Evolutionary conservation across 2,113 vertebrate genomes (phyloP).

Genomic region (Myocastor coypus): DNA sequence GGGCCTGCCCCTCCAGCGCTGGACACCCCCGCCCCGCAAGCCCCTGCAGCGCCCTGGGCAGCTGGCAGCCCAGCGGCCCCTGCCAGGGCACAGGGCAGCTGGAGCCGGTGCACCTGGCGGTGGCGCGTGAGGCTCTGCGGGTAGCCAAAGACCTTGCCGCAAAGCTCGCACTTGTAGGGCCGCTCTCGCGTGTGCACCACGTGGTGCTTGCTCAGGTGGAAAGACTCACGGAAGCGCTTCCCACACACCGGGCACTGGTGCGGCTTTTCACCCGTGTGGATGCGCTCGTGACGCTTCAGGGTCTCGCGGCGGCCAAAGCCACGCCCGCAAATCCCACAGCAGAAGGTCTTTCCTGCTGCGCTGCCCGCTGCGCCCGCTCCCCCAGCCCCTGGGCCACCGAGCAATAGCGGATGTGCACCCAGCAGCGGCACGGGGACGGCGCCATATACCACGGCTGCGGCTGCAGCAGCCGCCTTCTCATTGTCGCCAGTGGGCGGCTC

Average conservation of each 20-base stretch:
- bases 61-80: slow-evolving; percentile 80
- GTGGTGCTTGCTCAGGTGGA: slow-evolving; percentile 95
- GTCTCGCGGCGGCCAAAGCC: slow-evolving; percentile 93
- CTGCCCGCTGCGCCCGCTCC: slow-evolving; percentile 67
- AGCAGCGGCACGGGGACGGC: slow-evolving; percentile 72
- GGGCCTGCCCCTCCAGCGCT: slow-evolving; percentile 79
- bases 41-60: slow-evolving; percentile 80
- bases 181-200: slow-evolving; percentile 95
- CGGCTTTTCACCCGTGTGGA: slow-evolving; percentile 92
- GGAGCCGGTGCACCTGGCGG: slow-evolving; percentile 93
- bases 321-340: slow-evolving; percentile 91
- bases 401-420: slow-evolving; percentile 73
- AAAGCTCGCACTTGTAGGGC: slow-evolving; percentile 95
- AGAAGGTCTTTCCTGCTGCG: slow-evolving; percentile 86
- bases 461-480: slow-evolving; percentile 86
- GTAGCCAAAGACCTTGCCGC: slow-evolving; percentile 95
- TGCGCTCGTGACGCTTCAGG: slow-evolving; percentile 93
- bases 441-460: slow-evolving; percentile 78
- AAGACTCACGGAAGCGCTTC: slow-evolving; percentile 94
- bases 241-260: slow-evolving; percentile 95
- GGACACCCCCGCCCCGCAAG: slow-evolving; percentile 51
- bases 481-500: slow-evolving; percentile 80
- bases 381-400: slow-evolving; percentile 62
- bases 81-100: slow-evolving; percentile 88
- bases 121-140: slow-evolving; percentile 96